Percentiles rank a stretch among this genome's conserved stretches.
Conservation (phyloP, 2,888 invertebrate species). For the Allacma fusca region DNA sequence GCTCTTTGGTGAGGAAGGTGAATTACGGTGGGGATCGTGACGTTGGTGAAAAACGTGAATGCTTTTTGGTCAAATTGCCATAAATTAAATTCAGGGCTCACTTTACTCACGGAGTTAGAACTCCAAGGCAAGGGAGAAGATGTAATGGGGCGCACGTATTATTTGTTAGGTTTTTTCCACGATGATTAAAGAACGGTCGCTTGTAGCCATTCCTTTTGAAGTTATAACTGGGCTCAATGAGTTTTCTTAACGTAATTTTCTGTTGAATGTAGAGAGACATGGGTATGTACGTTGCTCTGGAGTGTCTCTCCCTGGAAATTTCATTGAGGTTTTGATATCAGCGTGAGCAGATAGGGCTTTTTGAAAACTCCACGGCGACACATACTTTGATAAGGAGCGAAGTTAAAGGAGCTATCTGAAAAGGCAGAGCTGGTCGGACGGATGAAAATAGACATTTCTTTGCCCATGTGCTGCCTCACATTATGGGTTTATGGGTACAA, state of each 20-base stretch:
- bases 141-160: constrained; percentile 41
- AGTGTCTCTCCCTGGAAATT: too few species aligned
- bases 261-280: not conserved
- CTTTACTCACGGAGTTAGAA: not conserved
- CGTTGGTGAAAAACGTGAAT: constrained; percentile 2
- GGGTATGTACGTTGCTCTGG: too few species aligned
- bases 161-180: constrained; percentile 46
- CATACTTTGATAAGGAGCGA: not conserved
- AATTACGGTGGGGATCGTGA: constrained; percentile 5
- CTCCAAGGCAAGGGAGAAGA: not conserved
- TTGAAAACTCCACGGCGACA: too few species aligned
- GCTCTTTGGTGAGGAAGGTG: not conserved
- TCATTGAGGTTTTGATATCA: too few species aligned
- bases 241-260: constrained; percentile 20
- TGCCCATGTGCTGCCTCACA: constrained; percentile 13
- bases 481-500: constrained; percentile 22
- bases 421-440: not conserved
- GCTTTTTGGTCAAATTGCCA: constrained; percentile 47
- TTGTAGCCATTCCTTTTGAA: constrained; percentile 23
- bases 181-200: constrained; percentile 38
- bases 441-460: not conserved
- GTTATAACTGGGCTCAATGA: not conserved
- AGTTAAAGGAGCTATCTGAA: not conserved
- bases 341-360: too few species aligned
- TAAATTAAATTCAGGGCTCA: constrained; percentile 46